Conservation (phyloP, 2,888 invertebrate genomes). For the Coenonympha arcania region DNA sequence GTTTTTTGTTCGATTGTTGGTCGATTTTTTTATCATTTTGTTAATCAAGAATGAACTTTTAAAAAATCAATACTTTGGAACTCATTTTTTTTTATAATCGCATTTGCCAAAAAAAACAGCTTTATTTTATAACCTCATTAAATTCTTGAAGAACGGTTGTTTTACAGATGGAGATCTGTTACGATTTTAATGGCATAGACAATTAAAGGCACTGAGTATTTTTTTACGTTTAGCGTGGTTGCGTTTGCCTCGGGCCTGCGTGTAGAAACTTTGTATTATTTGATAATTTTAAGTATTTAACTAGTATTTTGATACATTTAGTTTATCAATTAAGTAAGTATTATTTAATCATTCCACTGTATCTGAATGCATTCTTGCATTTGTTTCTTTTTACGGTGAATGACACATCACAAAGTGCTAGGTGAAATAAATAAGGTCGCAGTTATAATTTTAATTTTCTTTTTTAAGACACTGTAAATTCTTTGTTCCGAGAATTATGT, state of each 20-base stretch:
- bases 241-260: slow-evolving; percentile 35
- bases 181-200: background rate
- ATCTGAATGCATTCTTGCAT: slow-evolving; percentile 32
- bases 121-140: no score
- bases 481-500: slow-evolving; percentile 14
- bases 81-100: no score
- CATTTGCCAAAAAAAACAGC: no score
- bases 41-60: no score
- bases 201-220: background rate
- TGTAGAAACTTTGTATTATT: slow-evolving; percentile 44
- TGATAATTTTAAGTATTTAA: slow-evolving; percentile 56
- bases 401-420: slow-evolving; percentile 42
- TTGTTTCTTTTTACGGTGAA: slow-evolving; percentile 27
- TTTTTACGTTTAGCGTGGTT: slow-evolving; percentile 13
- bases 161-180: no score
- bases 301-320: slow-evolving; percentile 65
- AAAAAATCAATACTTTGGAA: no score
- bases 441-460: background rate
- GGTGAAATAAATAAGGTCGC: background rate
- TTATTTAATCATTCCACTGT: slow-evolving; percentile 66
- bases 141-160: no score
- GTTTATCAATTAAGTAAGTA: slow-evolving; percentile 41
- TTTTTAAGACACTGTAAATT: slow-evolving; percentile 5
- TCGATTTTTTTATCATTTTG: no score
- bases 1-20: no score